Evolutionary conservation across 2,888 invertebrate genomes (phyloP).

Genomic region (Lepidochrysops patricia): DNA sequence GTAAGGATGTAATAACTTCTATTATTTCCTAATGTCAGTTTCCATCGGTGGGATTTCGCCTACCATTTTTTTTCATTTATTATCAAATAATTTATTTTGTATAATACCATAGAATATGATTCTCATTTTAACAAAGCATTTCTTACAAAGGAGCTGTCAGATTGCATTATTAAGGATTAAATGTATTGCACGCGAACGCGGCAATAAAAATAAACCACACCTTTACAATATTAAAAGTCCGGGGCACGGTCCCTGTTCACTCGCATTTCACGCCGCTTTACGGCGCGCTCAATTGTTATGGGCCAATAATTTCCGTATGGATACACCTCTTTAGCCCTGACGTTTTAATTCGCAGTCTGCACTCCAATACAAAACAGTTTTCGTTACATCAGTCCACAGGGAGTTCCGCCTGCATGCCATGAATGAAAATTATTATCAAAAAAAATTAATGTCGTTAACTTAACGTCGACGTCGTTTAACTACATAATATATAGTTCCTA

Average conservation of each 20-base stretch:
- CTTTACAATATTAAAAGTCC: neutral
- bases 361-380: constrained; percentile 17
- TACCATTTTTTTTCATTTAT: too few relatives aligned
- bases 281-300: constrained; percentile 10
- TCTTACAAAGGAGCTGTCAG: neutral
- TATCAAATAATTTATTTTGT: too few relatives aligned
- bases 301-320: constrained; percentile 13
- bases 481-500: too few relatives aligned
- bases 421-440: too few relatives aligned
- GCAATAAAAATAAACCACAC: neutral
- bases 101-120: too few relatives aligned
- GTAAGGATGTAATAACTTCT: too few relatives aligned
- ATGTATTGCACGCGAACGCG: neutral
- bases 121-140: neutral
- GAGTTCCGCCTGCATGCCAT: neutral
- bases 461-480: too few relatives aligned
- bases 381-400: constrained; percentile 19
- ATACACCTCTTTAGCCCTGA: constrained; percentile 16
- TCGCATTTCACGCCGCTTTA: constrained; percentile 14
- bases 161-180: neutral
- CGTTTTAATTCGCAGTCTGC: constrained; percentile 23
- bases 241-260: neutral
- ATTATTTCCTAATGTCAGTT: too few relatives aligned
- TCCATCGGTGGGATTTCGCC: too few relatives aligned
- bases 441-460: too few relatives aligned